Evolutionary conservation across 2,888 invertebrate species (phyloP).

Genomic region (Alsophila aescularia): DNA sequence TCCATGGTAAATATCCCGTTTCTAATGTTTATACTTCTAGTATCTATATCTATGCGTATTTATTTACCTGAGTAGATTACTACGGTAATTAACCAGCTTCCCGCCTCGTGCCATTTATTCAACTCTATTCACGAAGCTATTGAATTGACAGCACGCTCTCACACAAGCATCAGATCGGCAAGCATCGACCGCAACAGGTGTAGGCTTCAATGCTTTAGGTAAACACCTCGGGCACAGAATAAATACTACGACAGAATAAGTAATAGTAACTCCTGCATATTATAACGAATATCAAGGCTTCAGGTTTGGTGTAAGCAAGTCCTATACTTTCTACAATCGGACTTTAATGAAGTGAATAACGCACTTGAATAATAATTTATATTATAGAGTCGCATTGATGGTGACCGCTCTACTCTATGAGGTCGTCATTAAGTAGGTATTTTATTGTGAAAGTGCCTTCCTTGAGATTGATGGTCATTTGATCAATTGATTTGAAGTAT

Average conservation of each 20-base stretch:
- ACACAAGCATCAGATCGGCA: no score
- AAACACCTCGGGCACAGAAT: conserved; percentile 37
- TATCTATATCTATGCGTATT: no score
- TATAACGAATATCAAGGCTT: no score
- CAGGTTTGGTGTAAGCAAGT: no score
- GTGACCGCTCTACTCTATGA: background rate
- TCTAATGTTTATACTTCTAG: no score
- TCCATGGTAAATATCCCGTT: no score
- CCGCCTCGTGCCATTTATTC: no score
- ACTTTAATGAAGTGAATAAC: no score
- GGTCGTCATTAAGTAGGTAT: conserved; percentile 42
- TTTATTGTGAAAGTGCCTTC: conserved; percentile 15
- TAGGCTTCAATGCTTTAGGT: conserved; percentile 36
- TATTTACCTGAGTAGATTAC: no score
- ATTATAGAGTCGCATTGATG: conserved; percentile 52
- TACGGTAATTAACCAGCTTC: no score
- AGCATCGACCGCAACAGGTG: conserved; percentile 1
- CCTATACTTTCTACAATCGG: conserved; percentile 45
- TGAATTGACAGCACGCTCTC: background rate
- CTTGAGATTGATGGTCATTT: conserved; percentile 7
- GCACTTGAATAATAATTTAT: background rate
- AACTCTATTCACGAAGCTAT: conserved; percentile 16
- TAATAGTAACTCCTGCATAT: no score
- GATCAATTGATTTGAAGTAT: conserved; percentile 32
- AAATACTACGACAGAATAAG: no score